phyloP scores from a whole-genome alignment of 2,797 vertebrate genomes.

The Ateles fusciceps region DNA sequence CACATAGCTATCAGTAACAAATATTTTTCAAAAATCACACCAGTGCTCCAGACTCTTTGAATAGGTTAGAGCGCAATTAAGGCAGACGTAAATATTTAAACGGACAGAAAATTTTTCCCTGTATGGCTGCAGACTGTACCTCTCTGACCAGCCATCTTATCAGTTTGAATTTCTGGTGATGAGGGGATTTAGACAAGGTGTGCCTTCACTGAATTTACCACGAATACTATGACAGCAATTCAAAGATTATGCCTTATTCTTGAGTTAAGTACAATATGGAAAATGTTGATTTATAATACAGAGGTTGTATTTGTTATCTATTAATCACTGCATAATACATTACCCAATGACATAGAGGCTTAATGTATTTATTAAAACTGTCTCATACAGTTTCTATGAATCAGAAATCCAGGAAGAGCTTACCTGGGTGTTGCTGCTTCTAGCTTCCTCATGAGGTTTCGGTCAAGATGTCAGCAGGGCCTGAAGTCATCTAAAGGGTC shows the following conservation, averaged over 20 bases:
- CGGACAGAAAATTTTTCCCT: background rate
- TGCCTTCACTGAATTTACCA: background rate
- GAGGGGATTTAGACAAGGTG: background rate
- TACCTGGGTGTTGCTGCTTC: background rate
- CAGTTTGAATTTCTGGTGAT: background rate
- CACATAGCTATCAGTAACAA: background rate
- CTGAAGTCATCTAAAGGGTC: background rate
- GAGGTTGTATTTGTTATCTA: background rate
- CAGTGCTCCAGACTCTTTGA: background rate
- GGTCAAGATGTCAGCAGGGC: background rate
- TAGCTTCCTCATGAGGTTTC: background rate
- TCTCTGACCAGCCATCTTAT: background rate
- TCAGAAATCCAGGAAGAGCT: background rate
- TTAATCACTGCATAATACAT: background rate
- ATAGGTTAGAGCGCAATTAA: background rate
- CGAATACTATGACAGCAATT: background rate
- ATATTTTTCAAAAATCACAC: background rate
- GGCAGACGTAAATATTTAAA: background rate
- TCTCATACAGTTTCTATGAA: background rate
- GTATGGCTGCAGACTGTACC: background rate
- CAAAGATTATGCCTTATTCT: background rate
- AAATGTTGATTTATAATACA: background rate
- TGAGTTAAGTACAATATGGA: background rate
- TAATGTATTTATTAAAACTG: background rate
- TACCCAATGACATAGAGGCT: background rate